Conservation (phyloP, 2,113 vertebrate species). For the sheep (Ovis aries) region DNA sequence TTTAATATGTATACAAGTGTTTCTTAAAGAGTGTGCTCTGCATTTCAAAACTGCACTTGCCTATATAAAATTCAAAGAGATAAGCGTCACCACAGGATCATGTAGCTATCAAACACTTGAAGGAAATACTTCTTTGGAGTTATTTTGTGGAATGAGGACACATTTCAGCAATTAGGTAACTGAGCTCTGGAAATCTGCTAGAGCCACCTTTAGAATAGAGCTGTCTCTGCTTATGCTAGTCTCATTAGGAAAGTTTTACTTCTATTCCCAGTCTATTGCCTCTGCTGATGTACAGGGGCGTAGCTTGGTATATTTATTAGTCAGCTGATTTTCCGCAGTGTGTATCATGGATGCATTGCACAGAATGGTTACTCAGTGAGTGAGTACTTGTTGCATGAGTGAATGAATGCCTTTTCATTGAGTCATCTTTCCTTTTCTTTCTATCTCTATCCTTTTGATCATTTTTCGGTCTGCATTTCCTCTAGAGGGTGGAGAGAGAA, state of each 20-base stretch:
- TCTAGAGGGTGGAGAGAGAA: background rate
- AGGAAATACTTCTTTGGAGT: slow-evolving; percentile 11
- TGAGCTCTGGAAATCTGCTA: background rate
- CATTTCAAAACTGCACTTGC: background rate
- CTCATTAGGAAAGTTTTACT: slow-evolving; percentile 6
- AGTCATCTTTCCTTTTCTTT: slow-evolving; percentile 21
- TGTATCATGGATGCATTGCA: background rate
- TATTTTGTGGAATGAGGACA: slow-evolving; percentile 4
- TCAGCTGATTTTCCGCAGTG: background rate
- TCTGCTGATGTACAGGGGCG: background rate
- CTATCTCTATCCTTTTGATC: background rate
- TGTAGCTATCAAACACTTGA: slow-evolving; percentile 10
- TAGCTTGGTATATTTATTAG: background rate
- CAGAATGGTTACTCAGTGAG: background rate
- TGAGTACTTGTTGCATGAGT: background rate
- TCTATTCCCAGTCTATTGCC: background rate
- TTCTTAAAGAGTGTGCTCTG: slow-evolving; percentile 12
- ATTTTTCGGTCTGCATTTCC: slow-evolving; percentile 12
- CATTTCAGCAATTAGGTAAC: background rate
- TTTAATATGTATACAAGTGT: background rate
- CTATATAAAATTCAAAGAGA: background rate
- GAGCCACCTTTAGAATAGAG: background rate
- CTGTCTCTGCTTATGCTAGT: background rate
- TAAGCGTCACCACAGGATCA: background rate
- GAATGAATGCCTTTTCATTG: background rate